Conservation (phyloP, 2,888 invertebrate species). For the Drosophila diplacantha region DNA sequence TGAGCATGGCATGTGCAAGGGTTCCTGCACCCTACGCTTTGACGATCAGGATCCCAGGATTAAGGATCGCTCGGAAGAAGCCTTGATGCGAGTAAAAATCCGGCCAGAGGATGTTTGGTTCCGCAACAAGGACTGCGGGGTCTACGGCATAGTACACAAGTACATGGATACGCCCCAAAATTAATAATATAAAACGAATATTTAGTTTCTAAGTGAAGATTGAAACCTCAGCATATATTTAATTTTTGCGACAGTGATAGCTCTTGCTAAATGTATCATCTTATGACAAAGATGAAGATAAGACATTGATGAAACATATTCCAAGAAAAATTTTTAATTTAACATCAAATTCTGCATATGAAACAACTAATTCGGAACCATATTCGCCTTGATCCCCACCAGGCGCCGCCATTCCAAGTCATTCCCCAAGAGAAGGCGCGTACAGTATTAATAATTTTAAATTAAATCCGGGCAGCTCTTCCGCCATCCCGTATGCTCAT, state of each 20-base stretch:
- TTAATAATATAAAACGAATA: too few relatives aligned
- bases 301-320: neutral
- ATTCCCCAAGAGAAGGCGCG: conserved; percentile 21
- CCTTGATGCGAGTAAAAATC: conserved; percentile 30
- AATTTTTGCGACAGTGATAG: too few relatives aligned
- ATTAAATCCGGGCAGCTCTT: conserved; percentile 24
- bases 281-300: neutral
- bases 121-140: too few relatives aligned
- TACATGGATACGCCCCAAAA: too few relatives aligned
- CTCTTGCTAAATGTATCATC: neutral
- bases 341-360: neutral
- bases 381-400: neutral
- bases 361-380: neutral
- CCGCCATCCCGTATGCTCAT: conserved; percentile 15
- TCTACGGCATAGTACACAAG: too few relatives aligned
- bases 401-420: conserved; percentile 1
- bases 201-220: too few relatives aligned
- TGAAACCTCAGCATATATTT: too few relatives aligned
- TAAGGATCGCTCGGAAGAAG: conserved; percentile 28
- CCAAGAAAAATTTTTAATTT: neutral
- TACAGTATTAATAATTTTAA: conserved; percentile 33
- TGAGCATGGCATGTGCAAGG: conserved; percentile 18
- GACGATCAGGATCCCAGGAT: conserved; percentile 39
- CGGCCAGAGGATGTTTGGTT: conserved; percentile 12
- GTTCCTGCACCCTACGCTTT: conserved; percentile 49